Evolutionary conservation across 2,888 invertebrate species (phyloP), one percentile per base, ranked within the genome.

Genomic region (Amblyteles armatorius): DNA sequence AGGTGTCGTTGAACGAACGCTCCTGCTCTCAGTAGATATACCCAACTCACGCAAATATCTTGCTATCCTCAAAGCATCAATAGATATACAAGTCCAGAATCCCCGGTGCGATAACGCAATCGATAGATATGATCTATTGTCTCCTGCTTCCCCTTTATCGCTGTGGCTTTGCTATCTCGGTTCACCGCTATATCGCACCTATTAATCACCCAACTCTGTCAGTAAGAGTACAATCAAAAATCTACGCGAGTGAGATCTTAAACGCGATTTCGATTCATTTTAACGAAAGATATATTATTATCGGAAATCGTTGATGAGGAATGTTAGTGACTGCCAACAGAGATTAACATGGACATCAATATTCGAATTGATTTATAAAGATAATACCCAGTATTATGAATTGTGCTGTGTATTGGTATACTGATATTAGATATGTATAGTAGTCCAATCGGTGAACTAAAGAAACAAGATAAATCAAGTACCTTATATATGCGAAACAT

Each of bases 51-150:
- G 9, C 65, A 19, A n/a, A 60, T 44, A 76, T 63, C n/a, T 13
- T 19, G 16, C 36, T 77, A 48, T 60, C 57, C 48, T 33, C 48
- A 36, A 26, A 77, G 57, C 60, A 4, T 79, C 73, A 67, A n/a
- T 1, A 40, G 71, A 72, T 72, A 78, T 78, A 73, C 57, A 19
- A 33, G 0, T 33, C 40, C 78, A 72, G 78, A 83, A 79, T 72
- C 68, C 3, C 5, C 48, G 48, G 4, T 19, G 6, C 11, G 78
- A 83, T 83, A 83, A 36, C 36, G 60, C 71, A 52, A 71, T 71
- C 69, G 52, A 52, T 52, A 52, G 71, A 83, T 79, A 50, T 40
- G 19, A 67, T 57, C 63, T 57, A 29, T 29, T 40, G 2, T 52
- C 36, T 63, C 48, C 44, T 44, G 29, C 26, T 11, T n/a, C 16